These are phyloP conservation scores for Eubasilissa regina DNA, from an alignment of 1,140 invertebrate species.

Conservation along the genomic window DNA sequence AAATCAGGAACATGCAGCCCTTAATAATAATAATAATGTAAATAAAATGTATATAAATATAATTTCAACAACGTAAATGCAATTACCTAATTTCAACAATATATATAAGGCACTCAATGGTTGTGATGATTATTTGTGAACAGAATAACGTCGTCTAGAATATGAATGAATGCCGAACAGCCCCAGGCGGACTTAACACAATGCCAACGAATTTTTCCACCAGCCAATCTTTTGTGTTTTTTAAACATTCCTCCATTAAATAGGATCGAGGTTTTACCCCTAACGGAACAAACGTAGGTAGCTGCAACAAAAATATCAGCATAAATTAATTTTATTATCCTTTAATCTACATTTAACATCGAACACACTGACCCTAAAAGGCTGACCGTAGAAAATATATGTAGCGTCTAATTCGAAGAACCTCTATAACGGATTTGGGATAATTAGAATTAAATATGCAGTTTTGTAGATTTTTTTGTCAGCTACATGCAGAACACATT, in stretches of 20 bases:
- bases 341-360: too few relatives aligned
- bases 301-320: too few relatives aligned
- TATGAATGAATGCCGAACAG: background rate
- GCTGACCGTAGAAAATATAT: too few relatives aligned
- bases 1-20: too few relatives aligned
- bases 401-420: too few relatives aligned
- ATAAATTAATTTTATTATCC: too few relatives aligned
- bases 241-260: background rate
- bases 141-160: background rate
- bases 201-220: background rate
- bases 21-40: background rate
- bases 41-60: background rate
- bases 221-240: background rate
- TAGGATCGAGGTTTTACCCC: background rate
- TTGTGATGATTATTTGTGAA: background rate
- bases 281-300: too few relatives aligned
- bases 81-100: background rate
- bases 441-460: too few relatives aligned
- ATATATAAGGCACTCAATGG: background rate
- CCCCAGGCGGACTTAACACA: background rate
- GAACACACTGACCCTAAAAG: too few relatives aligned
- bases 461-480: too few relatives aligned
- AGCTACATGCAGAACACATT: too few relatives aligned
- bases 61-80: background rate
- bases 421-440: too few relatives aligned